Evolutionary conservation across 2,113 vertebrate species (phyloP), one percentile per base, ranked within the genome.

Genomic region (Xiphophorus maculatus): DNA sequence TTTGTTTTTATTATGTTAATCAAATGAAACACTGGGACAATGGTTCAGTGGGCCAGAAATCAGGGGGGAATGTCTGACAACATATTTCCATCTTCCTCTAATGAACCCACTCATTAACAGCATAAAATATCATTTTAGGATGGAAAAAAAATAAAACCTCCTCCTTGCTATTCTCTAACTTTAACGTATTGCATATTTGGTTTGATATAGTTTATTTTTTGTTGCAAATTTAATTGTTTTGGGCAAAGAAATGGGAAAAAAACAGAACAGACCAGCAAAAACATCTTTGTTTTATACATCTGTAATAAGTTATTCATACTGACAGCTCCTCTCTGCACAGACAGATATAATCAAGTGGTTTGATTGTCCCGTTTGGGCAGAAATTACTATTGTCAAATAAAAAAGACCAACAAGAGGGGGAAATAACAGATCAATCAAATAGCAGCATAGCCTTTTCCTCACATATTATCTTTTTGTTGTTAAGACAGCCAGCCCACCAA

Each of bases 391-490:
- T 84, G 71, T 78, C 67, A 80, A 85, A 91, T 84, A 83, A 15
- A 79, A 77, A 65, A 85, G 35, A 84, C 74, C 68, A 37, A 69
- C 48, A 67, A 74, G 79, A 85, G 76, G 66, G 7, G 22, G 71
- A 82, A 84, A 87, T 88, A 81, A 87, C 81, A 80, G 81, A 91
- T 92, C 91, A 82, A 86, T 92, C 91, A 90, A 80, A 86, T 62
- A 60, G 66, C 66, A 77, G 74, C 85, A 29, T 60, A 51, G 29
- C 72, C 58, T 81, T 76, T 82, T 80, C 82, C 75, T 73, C 69
- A 74, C 42, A 71, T 42, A 0, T 37, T 73, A 86, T 84, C 67
- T 86, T 79, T 72, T 71, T 88, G 84, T 82, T 88, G 87, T 82
- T 79, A 44, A 44, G 15, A 15, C 51, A 40, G 44, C 66, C 77